Base-by-base conservation (phyloP, 2,888 invertebrate species). In the Drosophila anceps region DNA sequence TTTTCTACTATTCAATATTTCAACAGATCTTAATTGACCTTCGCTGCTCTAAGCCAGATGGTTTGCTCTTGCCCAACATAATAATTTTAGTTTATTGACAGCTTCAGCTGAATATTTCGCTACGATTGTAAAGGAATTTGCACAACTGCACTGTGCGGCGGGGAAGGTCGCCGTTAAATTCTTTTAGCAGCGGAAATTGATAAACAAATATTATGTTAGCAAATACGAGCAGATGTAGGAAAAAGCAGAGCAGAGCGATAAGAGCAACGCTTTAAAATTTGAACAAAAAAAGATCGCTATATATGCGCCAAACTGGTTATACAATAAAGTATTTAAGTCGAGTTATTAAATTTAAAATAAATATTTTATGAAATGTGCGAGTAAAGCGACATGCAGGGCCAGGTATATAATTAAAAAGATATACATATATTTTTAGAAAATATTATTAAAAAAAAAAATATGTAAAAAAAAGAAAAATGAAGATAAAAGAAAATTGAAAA, bases 71-170 rank as follows among this genome's bases (percentile, higher is more conserved):
- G 48, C 48, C 60, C 63, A 48, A 44, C 39, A 54, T 64, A 63
- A 54, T 73, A 61, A 54, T 61, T 61, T 53, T 41, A 69, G 54
- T 69, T 66, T 77, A 73, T 69, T 60, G 72, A 59, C 59, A 62
- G 50, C 64, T 55, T 51, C 2, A 54, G 62, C 24, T 33, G 50
- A 20, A 60, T 43, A 44, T 20, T 13, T 37, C 1, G 9, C 33
- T 50, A 15, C 37, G 55, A 31, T 64, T 44, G 37, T 63, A 4
- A 46, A 6, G 41, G 60, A 65, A 66, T 75, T 66, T 65, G 54
- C 66, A 51, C 75, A 66, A 58, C 44, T 71, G 55, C n/a, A 61
- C 3, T 76, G 46, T n/a, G 39, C 9, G 29, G 39, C 9, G 29
- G 39, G 10, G 33, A 61, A 69, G 39, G 24, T 44, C 33, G 24